Percentiles rank a stretch among this genome's conserved stretches.
These are phyloP conservation scores for Leuciscus waleckii DNA, from an alignment of 2,797 vertebrate genomes.

Conservation along the genomic window DNA sequence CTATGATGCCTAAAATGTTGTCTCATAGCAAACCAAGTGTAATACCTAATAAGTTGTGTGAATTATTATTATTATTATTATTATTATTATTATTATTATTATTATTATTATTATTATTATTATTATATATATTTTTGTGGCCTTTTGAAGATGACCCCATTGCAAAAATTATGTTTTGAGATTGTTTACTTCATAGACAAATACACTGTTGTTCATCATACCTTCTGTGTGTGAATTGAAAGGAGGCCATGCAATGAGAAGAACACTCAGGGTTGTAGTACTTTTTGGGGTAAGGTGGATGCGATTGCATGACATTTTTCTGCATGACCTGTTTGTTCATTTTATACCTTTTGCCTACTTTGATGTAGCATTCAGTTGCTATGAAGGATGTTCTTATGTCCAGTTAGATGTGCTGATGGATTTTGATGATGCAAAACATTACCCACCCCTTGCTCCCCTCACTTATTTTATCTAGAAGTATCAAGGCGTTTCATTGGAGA, in stretches of 20 bases:
- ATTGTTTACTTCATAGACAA: background rate
- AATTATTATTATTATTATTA: too few species aligned
- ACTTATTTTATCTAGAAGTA: slow-evolving; percentile 87
- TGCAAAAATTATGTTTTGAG: background rate
- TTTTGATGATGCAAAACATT: slow-evolving; percentile 53
- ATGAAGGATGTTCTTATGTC: slow-evolving; percentile 30
- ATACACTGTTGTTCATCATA: background rate
- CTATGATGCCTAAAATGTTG: background rate
- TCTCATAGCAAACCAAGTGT: too few species aligned
- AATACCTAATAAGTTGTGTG: background rate
- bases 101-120: too few species aligned
- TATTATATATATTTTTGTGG: background rate
- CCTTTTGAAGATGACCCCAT: background rate
- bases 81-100: too few species aligned
- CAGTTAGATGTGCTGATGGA: slow-evolving; percentile 36
- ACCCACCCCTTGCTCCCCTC: slow-evolving; percentile 66
- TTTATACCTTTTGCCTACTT: background rate
- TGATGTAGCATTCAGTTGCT: slow-evolving; percentile 14
- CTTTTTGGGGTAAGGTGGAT: background rate
- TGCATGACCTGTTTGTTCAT: slow-evolving; percentile 16
- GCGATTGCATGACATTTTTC: slow-evolving; percentile 3
- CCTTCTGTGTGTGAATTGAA: background rate
- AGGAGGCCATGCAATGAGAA: slow-evolving; percentile 16
- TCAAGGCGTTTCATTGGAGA: slow-evolving; percentile 87
- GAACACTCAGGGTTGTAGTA: background rate